These are phyloP conservation scores for Phaethornis superciliosus DNA, from an alignment of 2,113 vertebrate genomes.

Conservation along the genomic window DNA sequence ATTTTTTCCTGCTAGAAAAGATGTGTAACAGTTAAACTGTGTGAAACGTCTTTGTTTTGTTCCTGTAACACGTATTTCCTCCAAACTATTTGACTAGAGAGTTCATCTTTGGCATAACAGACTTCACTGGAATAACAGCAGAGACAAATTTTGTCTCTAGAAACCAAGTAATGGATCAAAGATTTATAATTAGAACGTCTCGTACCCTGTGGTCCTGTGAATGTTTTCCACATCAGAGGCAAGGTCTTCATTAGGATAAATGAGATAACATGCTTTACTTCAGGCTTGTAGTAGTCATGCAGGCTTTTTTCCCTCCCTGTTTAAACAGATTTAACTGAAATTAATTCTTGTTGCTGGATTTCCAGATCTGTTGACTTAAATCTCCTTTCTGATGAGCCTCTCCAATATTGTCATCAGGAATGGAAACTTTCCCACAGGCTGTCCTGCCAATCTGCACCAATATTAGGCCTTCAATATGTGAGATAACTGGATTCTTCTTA, in stretches of 20 bases:
- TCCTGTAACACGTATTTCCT: not conserved
- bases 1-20: not conserved
- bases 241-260: conserved; percentile 18
- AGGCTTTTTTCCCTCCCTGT: not conserved
- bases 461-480: not conserved
- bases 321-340: not conserved
- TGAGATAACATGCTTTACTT: not conserved
- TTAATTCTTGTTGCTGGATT: not conserved
- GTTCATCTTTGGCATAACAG: not conserved
- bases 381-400: not conserved
- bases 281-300: not conserved
- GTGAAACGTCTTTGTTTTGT: not conserved
- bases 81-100: not conserved
- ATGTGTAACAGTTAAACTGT: not conserved
- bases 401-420: not conserved
- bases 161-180: conserved; percentile 33
- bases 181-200: conserved; percentile 13
- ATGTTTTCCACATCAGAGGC: conserved; percentile 18
- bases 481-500: not conserved
- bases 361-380: not conserved
- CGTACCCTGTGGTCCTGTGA: not conserved
- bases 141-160: not conserved
- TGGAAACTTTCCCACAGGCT: not conserved
- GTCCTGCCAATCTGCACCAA: not conserved
- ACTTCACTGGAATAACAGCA: not conserved